Evolutionary conservation across 2,113 vertebrate genomes (phyloP), one percentile per base, ranked within the genome.

Genomic region (Syngnathus scovelli): DNA sequence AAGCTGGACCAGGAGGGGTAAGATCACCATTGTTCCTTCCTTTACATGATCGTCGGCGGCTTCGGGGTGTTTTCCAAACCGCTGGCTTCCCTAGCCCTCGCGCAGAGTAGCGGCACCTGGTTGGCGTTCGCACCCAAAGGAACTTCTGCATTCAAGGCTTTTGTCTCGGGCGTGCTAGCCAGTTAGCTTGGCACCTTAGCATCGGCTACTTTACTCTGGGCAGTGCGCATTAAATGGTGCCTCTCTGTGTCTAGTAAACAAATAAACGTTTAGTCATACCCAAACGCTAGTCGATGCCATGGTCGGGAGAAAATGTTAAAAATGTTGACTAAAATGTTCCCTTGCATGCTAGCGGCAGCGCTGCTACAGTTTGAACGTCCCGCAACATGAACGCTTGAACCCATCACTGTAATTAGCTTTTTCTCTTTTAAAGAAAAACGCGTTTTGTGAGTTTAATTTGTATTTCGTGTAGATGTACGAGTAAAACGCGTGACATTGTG

Each of bases 1-100:
- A 89, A 88, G 82, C 92, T 91, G 88, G 90, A 91, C 80, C 89
- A 90, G 90, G 89, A 92, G 88, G 91, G 92, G 92, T 92, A 87
- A 91, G 92, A 65, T 16, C 43, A 2, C 7, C 72, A 76, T 73
- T 9, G 55, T 1, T 54, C 37, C 19, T 33, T 52, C 10, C 19
- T 2, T 6, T 7, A 44, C 21, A 44, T 62, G 6, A 44, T 41
- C 6, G 6, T 16, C 6, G 12, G n/a, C n/a, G 13, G 39, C 77
- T 67, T 72, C 54, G 52, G 16, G 13, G 0, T 10, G 0, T 43
- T 70, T 66, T 66, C 5, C 13, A 58, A 33, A 27, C 23, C 7
- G 2, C n/a, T n/a, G 7, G 67, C 68, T 77, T 41, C 69, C 69
- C 69, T 52, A 68, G 74, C 71, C 76, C 75, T 61, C 61, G 66